These are phyloP conservation scores for Drosophila lacicola DNA, from an alignment of 2,888 invertebrate species.

Conservation along the genomic window DNA sequence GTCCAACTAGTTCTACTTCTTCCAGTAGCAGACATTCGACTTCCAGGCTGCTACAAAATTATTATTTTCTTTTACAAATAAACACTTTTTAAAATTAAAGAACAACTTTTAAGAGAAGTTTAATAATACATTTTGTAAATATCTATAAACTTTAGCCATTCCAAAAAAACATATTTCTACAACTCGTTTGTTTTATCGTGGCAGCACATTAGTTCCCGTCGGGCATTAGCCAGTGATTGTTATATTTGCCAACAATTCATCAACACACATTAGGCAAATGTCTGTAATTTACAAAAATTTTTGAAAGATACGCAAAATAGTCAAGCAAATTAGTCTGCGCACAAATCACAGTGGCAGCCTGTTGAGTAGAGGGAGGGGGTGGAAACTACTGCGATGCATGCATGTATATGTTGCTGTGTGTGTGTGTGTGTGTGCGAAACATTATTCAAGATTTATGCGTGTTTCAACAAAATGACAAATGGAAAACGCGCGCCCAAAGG, in stretches of 20 bases:
- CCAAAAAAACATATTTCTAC: background rate
- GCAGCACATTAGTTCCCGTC: conserved; percentile 1
- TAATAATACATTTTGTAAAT: too few species aligned
- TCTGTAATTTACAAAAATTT: conserved; percentile 49
- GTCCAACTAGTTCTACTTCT: too few species aligned
- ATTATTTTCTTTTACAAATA: too few species aligned
- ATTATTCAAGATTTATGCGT: conserved; percentile 76
- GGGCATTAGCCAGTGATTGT: conserved; percentile 5
- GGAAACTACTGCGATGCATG: conserved; percentile 1
- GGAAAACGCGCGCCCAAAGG: conserved; percentile 53
- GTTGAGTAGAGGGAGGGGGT: background rate
- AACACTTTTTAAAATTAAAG: too few species aligned
- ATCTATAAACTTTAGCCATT: too few species aligned
- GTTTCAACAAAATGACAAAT: conserved; percentile 67
- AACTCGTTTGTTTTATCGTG: background rate
- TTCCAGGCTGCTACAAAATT: too few species aligned
- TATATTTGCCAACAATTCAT: conserved; percentile 47
- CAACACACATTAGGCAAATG: conserved; percentile 59
- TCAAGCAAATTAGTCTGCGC: conserved; percentile 62
- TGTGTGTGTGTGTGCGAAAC: conserved; percentile 37
- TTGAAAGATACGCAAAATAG: conserved; percentile 42
- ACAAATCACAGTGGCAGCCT: conserved; percentile 60
- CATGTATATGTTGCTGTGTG: background rate
- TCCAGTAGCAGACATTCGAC: too few species aligned
- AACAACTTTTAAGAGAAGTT: too few species aligned